A percentile compares a stretch with the other conserved stretches of the same genome.
These are phyloP conservation scores for Burhinus oedicnemus DNA, from an alignment of 2,113 vertebrate species.

Conservation along the genomic window DNA sequence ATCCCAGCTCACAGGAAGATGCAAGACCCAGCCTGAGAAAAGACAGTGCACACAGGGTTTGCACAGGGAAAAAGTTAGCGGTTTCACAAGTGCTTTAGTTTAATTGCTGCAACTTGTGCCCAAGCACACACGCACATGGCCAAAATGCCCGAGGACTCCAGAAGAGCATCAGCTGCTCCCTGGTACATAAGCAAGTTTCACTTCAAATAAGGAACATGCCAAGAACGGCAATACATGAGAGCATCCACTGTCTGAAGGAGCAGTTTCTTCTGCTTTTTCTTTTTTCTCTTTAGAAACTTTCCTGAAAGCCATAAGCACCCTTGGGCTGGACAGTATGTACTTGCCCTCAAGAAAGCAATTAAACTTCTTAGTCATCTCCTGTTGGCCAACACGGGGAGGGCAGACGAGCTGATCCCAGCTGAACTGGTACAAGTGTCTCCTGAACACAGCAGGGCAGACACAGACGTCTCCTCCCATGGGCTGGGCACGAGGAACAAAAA, in stretches of 20 bases:
- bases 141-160: not conserved
- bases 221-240: not conserved
- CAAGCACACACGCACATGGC: rapidly evolving
- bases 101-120: not conserved
- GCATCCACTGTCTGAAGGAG: not conserved
- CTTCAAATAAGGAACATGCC: not conserved
- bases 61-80: too few species aligned
- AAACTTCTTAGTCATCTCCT: not conserved
- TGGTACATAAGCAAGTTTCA: not conserved
- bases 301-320: not conserved
- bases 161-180: not conserved
- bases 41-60: rapidly evolving
- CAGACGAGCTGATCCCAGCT: not conserved
- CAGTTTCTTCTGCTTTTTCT: not conserved
- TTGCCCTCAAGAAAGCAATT: not conserved
- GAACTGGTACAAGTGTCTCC: not conserved
- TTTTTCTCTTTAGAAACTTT: not conserved
- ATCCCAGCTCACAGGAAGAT: rapidly evolving
- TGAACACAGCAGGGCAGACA: not conserved
- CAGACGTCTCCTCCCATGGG: rapidly evolving
- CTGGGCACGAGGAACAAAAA: not conserved
- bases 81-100: not conserved
- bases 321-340: not conserved
- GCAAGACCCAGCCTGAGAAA: not conserved
- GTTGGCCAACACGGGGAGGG: not conserved